Evolutionary conservation across 2,888 invertebrate species (phyloP), one percentile per base, ranked within the genome.

Genomic region (Acronicta aceris): DNA sequence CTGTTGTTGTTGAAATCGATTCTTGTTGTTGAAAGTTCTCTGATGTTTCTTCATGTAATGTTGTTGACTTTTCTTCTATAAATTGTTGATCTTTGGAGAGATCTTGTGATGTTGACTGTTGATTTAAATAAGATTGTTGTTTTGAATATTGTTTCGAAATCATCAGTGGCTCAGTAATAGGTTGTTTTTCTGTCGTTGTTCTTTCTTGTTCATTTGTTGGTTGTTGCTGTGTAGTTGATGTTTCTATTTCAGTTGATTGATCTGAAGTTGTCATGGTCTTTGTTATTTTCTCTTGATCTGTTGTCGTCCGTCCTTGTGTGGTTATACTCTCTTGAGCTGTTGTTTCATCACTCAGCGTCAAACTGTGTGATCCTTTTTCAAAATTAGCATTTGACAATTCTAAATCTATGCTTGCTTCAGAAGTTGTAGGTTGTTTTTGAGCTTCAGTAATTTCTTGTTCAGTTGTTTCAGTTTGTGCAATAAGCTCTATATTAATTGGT

Each of bases 231-330:
- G 13, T 5, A 5, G 5, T 38, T 38, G 38, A 13, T 16, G 59
- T 55, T 0, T 27, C 43, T 0, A 21, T 25, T 13, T 47, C 25
- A 4, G 25, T 21, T 45, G 1, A 27, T 54, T 13, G 63, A 21
- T 16, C 48, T 5, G 43, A 13, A 16, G 10, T 21, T 53, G 58
- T 59, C 25, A 33, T 42, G 17, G 54, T 15, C 38, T 45, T 43
- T 6, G 30, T 4, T 21, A 21, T 27, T n/a, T n/a, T 42, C 13
- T 21, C 33, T 40, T 46, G 21, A 27, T 27, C 27, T 21, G 6
- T 25, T 1, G 4, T 21, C 21, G 58, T 38, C 15, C 27, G 13
- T 33, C 41, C 42, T 9, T 47, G 17, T 13, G 21, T 21, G 2
- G 25, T 52, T 16, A 16, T 30, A 50, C 16, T 16, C 6, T 43